Evolutionary conservation across 2,113 vertebrate genomes (phyloP).

Genomic region (Oncorhynchus masou): DNA sequence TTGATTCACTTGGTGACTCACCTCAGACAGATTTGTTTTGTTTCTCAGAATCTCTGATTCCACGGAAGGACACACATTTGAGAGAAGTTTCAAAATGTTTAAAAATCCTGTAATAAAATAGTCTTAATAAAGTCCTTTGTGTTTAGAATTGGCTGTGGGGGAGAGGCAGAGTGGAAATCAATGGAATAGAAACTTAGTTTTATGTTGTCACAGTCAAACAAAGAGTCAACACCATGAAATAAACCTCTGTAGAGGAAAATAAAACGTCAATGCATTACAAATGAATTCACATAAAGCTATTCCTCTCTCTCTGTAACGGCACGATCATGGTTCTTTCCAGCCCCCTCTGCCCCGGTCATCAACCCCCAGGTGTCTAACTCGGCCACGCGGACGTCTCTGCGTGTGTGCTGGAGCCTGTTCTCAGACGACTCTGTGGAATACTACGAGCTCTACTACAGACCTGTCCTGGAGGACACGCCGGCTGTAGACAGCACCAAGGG

Average conservation of each 20-base stretch:
- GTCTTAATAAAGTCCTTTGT: neutral
- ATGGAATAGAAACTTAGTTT: neutral
- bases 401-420: conserved; percentile 90
- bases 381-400: conserved; percentile 82
- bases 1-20: neutral
- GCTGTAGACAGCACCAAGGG: conserved; percentile 45
- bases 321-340: conserved; percentile 56
- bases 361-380: conserved; percentile 87
- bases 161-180: neutral
- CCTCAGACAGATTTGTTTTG: neutral
- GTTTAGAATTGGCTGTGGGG: neutral
- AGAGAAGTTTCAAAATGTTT: neutral
- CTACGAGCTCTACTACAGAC: conserved; percentile 84
- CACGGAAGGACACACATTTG: neutral
- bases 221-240: too few relatives aligned
- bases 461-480: conserved; percentile 71
- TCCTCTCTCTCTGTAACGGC: neutral
- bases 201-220: neutral
- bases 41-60: neutral
- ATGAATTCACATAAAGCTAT: neutral
- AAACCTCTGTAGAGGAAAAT: neutral
- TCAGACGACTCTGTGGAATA: conserved; percentile 90
- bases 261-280: neutral
- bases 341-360: conserved; percentile 92
- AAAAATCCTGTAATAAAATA: neutral